Base-by-base conservation (phyloP, 2,113 vertebrate species). In the Brachyhypopomus occidentalis region DNA sequence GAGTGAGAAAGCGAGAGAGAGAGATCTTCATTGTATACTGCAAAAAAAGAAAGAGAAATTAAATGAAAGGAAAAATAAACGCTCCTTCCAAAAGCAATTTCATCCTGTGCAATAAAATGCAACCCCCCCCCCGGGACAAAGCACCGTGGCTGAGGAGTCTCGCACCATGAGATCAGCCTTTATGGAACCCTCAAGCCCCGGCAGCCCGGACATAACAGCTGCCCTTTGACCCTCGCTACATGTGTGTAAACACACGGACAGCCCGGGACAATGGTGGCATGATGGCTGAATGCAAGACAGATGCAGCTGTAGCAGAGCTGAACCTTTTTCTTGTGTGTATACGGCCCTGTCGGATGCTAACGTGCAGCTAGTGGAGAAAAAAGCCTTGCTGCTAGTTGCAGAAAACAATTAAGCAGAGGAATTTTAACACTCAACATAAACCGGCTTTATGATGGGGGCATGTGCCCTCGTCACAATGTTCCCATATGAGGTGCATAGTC, bases 11-110 rank as follows among this genome's bases (percentile, higher is more conserved):
- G 27, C 23, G 41, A 73, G 5, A 14, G n/a, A 78, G 38, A 14
- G 12, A 66, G 25, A 69, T 38, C 19, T 69, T 38, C 34, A 69
- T 38, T 36, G 19, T 9, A 19, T 12, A 38, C 22, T 74, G 16
- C 8, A 55, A 52, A 80, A 79, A 70, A 67, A 79, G 2, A 38
- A 14, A 60, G 12, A 4, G 5, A 72, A 30, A 63, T 4, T 66
- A 70, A 80, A 83, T 6, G 70, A 19, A 52, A 60, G 74, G 52
- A 56, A 70, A 60, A 59, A 78, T 60, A 80, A 72, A 76, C 30
- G 30, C 27, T 41, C 16, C 66, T 41, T 67, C 41, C 34, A 19
- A 22, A 70, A 41, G 66, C 66, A 70, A 34, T 70, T 70, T 41
- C 34, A 70, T 70, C 36, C n/a, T 34, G 38, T 38, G 2, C 19